These are phyloP conservation scores for Salminus brasiliensis DNA, from an alignment of 2,113 vertebrate species.

Conservation along the genomic window DNA sequence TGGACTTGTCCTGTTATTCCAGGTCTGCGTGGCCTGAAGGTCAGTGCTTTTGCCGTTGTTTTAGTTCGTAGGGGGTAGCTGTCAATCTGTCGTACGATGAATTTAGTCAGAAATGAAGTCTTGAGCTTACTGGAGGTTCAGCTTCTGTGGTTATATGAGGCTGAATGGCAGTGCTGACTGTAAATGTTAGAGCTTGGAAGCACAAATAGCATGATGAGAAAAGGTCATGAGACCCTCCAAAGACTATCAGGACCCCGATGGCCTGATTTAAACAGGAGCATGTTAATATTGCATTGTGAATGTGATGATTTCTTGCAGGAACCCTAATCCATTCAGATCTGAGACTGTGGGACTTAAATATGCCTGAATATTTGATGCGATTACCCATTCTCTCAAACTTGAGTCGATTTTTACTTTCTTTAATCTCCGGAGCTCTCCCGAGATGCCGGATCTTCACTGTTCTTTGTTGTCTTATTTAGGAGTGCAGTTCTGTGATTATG, in stretches of 20 bases:
- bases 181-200: too few species aligned
- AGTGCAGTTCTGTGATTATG: not conserved
- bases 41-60: too few species aligned
- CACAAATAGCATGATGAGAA: too few species aligned
- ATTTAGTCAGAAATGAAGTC: too few species aligned
- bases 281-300: not conserved
- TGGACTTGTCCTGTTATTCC: too few species aligned
- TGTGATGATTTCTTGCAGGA: not conserved
- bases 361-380: conserved; percentile 2
- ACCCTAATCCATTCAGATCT: not conserved
- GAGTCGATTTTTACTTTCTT: not conserved
- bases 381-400: not conserved
- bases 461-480: not conserved
- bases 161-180: too few species aligned
- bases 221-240: not conserved
- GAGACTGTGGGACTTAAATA: not conserved
- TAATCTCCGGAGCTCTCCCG: not conserved
- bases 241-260: not conserved
- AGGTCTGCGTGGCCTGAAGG: too few species aligned
- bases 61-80: too few species aligned
- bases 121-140: too few species aligned
- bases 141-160: too few species aligned
- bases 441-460: not conserved
- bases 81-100: too few species aligned
- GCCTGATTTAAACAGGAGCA: not conserved